Conservation (phyloP, 23 tunicate genomes). For the Clavelina lepadiformis region DNA sequence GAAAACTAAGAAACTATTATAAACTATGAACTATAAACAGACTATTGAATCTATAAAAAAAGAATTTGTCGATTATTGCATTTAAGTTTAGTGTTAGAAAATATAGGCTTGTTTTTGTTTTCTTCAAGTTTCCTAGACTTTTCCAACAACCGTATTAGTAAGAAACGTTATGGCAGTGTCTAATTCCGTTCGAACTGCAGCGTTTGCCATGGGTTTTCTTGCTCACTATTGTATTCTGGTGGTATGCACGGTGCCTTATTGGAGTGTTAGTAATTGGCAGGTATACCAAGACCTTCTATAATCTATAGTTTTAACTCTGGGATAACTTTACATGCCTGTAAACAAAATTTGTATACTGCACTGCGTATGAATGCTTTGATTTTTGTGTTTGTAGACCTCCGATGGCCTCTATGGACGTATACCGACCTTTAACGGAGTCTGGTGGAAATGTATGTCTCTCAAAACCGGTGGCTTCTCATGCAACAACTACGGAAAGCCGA, state of each 20-base stretch:
- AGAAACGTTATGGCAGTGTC: too few relatives aligned
- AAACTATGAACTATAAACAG: too few relatives aligned
- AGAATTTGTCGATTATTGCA: too few relatives aligned
- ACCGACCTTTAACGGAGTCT: constrained; percentile 72
- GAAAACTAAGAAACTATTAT: too few relatives aligned
- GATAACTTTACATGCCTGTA: neutral
- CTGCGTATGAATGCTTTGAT: neutral
- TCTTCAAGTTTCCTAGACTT: too few relatives aligned
- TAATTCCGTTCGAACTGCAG: too few relatives aligned
- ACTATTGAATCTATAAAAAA: too few relatives aligned
- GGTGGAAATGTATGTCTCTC: constrained; percentile 84
- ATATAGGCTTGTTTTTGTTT: too few relatives aligned
- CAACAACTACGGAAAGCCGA: constrained; percentile 66
- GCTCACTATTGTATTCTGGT: constrained; percentile 29
- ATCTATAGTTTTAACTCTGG: neutral
- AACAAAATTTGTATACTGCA: neutral
- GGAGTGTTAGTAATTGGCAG: constrained; percentile 67
- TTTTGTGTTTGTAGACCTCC: constrained; percentile 18
- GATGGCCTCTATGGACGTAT: constrained; percentile 61
- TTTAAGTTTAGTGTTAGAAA: too few relatives aligned
- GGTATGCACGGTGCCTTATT: constrained; percentile 34
- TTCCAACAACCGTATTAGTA: too few relatives aligned
- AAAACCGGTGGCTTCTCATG: constrained; percentile 69
- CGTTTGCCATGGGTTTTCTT: constrained; percentile 30
- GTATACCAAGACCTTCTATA: constrained; percentile 7